Evolutionary conservation across 1,140 invertebrate species (phyloP).

Genomic region (Rhizoglyphus robini): DNA sequence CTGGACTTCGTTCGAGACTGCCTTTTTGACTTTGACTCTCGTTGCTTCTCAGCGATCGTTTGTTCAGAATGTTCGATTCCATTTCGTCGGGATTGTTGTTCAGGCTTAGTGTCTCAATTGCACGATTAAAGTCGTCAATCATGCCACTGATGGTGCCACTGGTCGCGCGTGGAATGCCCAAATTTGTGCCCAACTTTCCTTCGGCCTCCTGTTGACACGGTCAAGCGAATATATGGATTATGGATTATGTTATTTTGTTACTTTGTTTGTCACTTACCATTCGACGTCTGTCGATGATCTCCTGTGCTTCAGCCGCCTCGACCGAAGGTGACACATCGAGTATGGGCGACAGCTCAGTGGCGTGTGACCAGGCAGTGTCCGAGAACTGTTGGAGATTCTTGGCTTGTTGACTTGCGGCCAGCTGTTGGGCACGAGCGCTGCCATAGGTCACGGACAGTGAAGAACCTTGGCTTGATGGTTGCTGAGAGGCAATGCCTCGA

Average conservation of each 20-base stretch:
- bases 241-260: no score
- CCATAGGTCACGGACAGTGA: not conserved
- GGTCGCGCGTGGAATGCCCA: constrained; percentile 26
- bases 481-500: no score
- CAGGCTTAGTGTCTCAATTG: constrained; percentile 23
- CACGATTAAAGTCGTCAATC: constrained; percentile 40
- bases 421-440: no score
- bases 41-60: not conserved
- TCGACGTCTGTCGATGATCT: constrained; percentile 32
- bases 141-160: constrained; percentile 38
- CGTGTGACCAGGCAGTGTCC: constrained; percentile 37
- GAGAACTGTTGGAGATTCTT: constrained; percentile 31
- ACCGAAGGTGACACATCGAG: constrained; percentile 40
- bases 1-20: no score
- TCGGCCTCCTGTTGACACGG: no score
- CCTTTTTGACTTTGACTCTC: no score
- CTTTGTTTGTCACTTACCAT: no score
- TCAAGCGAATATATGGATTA: no score
- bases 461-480: not conserved
- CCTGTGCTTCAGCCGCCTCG: constrained; percentile 37
- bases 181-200: no score
- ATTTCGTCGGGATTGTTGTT: constrained; percentile 18
- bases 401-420: constrained; percentile 18
- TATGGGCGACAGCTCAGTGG: constrained; percentile 40
- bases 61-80: not conserved